A percentile compares a stretch with the other conserved stretches of the same genome.
These are phyloP conservation scores for Parasteatoda tepidariorum DNA, from an alignment of 1,140 invertebrate species.

Conservation along the genomic window DNA sequence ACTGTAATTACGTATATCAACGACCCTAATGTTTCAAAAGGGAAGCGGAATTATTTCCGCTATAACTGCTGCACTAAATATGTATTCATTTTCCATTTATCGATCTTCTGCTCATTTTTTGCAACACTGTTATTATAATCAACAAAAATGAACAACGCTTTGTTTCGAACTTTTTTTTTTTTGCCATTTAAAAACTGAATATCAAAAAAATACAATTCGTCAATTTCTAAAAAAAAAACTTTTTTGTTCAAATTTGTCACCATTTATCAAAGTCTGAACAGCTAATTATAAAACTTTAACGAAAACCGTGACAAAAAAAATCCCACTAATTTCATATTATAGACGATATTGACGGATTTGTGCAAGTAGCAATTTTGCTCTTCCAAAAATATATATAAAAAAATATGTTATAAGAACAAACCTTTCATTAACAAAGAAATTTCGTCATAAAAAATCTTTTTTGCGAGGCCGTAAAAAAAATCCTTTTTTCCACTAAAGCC, in stretches of 20 bases:
- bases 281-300: background rate
- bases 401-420: background rate
- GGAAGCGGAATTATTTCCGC: no score
- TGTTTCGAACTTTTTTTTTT: no score
- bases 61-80: no score
- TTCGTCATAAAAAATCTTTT: background rate
- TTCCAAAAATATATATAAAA: background rate
- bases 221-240: no score
- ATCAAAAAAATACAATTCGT: no score
- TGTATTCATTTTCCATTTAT: no score
- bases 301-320: background rate
- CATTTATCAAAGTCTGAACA: background rate
- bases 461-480: conserved; percentile 6
- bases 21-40: no score
- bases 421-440: conserved; percentile 45
- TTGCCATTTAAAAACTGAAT: no score
- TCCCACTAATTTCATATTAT: background rate
- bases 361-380: background rate
- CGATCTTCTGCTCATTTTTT: no score
- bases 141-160: no score
- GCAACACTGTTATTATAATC: no score
- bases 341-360: background rate
- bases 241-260: background rate
- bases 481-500: conserved; percentile 1
- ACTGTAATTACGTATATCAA: no score